A percentile compares a stretch with the other conserved stretches of the same genome.
Evolutionary conservation across 2,797 vertebrate genomes (phyloP).

Genomic region (Emydoidea blandingii): DNA sequence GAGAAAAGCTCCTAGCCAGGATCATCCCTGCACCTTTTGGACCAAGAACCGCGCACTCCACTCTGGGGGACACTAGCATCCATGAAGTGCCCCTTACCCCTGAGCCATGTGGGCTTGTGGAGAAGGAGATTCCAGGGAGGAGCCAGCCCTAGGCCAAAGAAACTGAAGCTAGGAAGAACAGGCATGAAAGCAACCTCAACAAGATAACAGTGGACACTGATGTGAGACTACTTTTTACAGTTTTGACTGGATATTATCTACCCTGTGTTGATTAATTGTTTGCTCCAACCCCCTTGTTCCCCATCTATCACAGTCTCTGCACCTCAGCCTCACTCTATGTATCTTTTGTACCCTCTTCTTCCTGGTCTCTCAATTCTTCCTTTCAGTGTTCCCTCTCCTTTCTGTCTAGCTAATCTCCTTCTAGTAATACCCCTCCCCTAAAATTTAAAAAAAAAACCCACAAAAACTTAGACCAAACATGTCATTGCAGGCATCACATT

Average conservation of each 20-base stretch:
- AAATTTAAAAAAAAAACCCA: no score
- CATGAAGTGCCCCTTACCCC: fast-evolving
- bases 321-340: background rate
- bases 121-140: background rate
- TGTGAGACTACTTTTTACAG: background rate
- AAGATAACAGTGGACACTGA: background rate
- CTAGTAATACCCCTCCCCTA: no score
- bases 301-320: background rate
- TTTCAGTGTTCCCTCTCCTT: no score
- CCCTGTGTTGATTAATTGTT: background rate
- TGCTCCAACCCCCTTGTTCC: background rate
- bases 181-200: background rate
- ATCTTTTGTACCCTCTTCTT: background rate
- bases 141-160: background rate
- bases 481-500: no score
- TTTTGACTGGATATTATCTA: background rate
- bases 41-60: background rate
- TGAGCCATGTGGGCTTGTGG: fast-evolving
- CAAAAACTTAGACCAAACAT: no score
- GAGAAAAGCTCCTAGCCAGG: background rate
- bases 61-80: fast-evolving
- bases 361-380: no score
- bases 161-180: background rate
- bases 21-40: background rate
- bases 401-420: no score